phyloP scores from a whole-genome alignment of 2,113 vertebrate genomes.

The Bettongia penicillata region DNA sequence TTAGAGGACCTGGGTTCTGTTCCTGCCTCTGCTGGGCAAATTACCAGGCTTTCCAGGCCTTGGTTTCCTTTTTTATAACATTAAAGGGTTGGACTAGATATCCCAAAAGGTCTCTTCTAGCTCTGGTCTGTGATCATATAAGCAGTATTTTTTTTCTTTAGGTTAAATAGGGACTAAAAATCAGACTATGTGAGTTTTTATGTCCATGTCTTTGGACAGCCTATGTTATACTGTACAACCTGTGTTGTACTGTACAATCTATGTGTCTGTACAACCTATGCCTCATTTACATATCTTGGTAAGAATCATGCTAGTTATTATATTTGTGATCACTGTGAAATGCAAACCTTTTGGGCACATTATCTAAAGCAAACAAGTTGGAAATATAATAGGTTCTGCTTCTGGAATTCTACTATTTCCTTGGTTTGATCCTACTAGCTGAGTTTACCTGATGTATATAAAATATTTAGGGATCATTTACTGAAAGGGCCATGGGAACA shows the following conservation, averaged over 20 bases:
- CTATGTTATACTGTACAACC: too few species aligned
- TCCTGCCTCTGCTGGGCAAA: neutral
- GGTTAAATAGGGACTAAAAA: conserved; percentile 47
- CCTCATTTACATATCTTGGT: conserved; percentile 45
- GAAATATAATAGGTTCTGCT: conserved; percentile 9
- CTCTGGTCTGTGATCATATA: conserved; percentile 8
- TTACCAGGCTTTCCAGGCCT: neutral
- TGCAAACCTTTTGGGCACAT: conserved; percentile 16
- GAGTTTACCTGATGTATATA: conserved; percentile 42
- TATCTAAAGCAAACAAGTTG: conserved; percentile 51
- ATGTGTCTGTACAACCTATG: conserved; percentile 55
- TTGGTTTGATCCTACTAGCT: conserved; percentile 33
- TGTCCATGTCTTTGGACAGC: conserved; percentile 19
- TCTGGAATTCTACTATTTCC: conserved; percentile 26
- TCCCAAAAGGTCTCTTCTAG: neutral
- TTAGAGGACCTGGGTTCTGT: neutral
- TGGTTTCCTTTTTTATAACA: neutral
- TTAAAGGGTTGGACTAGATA: neutral
- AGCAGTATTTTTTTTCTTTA: conserved; percentile 21
- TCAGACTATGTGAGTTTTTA: conserved; percentile 50
- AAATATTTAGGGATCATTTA: conserved; percentile 38
- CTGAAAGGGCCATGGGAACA: conserved; percentile 32
- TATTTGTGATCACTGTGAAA: conserved; percentile 64
- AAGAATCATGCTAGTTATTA: neutral
- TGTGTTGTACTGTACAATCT: too few species aligned